Conservation (phyloP, 2,888 invertebrate genomes). For the Halictus quadricinctus region DNA sequence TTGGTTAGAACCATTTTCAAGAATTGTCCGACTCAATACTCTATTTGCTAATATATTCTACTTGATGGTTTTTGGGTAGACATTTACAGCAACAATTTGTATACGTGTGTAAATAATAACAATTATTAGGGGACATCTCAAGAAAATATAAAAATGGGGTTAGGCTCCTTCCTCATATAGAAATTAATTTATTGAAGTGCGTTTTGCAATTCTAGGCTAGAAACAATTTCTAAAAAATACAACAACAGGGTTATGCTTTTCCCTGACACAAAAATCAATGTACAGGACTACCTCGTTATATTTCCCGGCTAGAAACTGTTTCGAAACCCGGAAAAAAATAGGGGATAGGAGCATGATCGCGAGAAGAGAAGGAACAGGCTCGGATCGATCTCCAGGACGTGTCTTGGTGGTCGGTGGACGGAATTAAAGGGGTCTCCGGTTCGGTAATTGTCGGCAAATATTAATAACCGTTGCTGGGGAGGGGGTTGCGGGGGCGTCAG, state of each 20-base stretch:
- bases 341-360: background rate
- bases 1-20: no score
- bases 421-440: slow-evolving; percentile 80
- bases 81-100: no score
- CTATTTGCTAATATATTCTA: no score
- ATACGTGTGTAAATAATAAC: no score
- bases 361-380: slow-evolving; percentile 6
- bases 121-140: no score
- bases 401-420: slow-evolving; percentile 73
- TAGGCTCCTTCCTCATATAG: background rate
- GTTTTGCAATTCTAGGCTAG: background rate
- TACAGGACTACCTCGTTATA: no score
- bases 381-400: slow-evolving; percentile 75
- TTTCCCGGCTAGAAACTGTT: background rate
- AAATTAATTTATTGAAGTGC: background rate
- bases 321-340: background rate
- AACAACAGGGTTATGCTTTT: no score
- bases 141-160: background rate
- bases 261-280: no score
- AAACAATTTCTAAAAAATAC: background rate
- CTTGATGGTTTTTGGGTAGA: no score
- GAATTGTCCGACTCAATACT: no score
- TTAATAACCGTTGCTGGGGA: slow-evolving; percentile 77
- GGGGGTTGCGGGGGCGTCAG: slow-evolving; percentile 38
- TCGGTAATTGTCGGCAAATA: slow-evolving; percentile 82